Percentiles rank a stretch among this genome's conserved stretches.
phyloP scores from a whole-genome alignment of 2,797 vertebrate genomes.

The Acipenser transmontanus region DNA sequence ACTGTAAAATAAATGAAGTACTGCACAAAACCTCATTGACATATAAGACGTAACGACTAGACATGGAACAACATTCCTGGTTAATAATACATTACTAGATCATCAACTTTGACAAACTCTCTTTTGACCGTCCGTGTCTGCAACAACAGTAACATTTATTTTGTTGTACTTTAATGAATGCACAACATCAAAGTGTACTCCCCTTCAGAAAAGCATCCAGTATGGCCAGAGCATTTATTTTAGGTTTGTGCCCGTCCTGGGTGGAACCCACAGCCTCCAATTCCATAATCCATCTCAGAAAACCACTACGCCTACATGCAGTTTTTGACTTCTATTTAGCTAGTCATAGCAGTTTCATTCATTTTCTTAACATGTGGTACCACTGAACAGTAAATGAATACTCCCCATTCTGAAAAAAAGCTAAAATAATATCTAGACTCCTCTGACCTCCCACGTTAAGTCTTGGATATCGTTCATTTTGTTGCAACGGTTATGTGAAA shows the following conservation, averaged over 20 bases:
- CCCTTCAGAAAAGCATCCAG: background rate
- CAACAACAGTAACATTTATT: no score
- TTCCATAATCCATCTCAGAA: conserved; percentile 8
- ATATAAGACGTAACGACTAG: no score
- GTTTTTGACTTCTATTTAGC: conserved; percentile 6
- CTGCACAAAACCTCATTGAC: no score
- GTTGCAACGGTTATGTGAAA: background rate
- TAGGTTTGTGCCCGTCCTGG: conserved; percentile 1
- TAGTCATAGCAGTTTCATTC: background rate
- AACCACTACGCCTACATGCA: conserved; percentile 9
- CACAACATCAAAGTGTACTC: background rate
- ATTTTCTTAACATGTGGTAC: conserved; percentile 4
- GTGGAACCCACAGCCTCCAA: conserved; percentile 10
- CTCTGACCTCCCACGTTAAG: background rate
- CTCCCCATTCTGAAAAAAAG: background rate
- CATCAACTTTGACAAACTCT: no score
- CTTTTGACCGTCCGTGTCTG: no score
- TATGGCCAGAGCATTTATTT: conserved; percentile 14
- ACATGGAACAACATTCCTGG: no score
- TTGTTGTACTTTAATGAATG: background rate
- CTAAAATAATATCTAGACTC: conserved; percentile 9
- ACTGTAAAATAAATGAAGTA: no score
- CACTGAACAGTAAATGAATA: conserved; percentile 6
- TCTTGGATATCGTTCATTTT: background rate
- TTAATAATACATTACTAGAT: no score